These are phyloP conservation scores for Triops cancriformis DNA, from an alignment of 1,140 invertebrate genomes.

Conservation along the genomic window DNA sequence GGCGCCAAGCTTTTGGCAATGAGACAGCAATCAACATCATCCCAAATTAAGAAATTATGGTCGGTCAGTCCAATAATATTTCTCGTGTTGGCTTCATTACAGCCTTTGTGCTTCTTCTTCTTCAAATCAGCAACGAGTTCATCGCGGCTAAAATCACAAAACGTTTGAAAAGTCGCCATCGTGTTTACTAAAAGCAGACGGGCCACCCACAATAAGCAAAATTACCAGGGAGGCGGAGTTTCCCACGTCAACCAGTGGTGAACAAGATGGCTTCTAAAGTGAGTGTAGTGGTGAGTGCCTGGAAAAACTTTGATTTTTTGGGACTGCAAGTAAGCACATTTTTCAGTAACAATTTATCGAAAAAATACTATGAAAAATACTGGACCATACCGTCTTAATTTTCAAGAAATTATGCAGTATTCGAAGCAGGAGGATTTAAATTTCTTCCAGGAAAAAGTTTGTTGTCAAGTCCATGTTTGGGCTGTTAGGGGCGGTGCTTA, in stretches of 20 bases:
- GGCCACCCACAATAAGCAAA: not conserved
- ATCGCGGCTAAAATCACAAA: not conserved
- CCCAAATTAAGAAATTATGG: constrained; percentile 15
- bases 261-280: constrained; percentile 45
- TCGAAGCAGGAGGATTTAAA: not conserved
- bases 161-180: constrained; percentile 4
- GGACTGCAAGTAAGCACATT: constrained; percentile 40
- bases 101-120: not conserved
- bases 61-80: constrained; percentile 14
- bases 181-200: not conserved
- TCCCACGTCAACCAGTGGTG: not conserved
- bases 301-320: constrained; percentile 45
- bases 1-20: constrained; percentile 14
- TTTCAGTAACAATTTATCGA: not conserved
- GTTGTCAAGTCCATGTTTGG: not conserved
- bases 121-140: not conserved
- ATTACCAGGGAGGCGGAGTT: not conserved
- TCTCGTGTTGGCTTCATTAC: not conserved
- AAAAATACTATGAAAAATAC: constrained; percentile 2
- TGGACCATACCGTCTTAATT: not conserved
- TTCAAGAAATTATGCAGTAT: not conserved
- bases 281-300: constrained; percentile 44
- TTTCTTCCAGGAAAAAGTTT: not conserved
- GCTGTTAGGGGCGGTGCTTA: not conserved
- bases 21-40: constrained; percentile 20